Percentiles rank a stretch among this genome's conserved stretches.
Evolutionary conservation across 2,888 invertebrate genomes (phyloP).

Genomic region (Cheilosia soror): DNA sequence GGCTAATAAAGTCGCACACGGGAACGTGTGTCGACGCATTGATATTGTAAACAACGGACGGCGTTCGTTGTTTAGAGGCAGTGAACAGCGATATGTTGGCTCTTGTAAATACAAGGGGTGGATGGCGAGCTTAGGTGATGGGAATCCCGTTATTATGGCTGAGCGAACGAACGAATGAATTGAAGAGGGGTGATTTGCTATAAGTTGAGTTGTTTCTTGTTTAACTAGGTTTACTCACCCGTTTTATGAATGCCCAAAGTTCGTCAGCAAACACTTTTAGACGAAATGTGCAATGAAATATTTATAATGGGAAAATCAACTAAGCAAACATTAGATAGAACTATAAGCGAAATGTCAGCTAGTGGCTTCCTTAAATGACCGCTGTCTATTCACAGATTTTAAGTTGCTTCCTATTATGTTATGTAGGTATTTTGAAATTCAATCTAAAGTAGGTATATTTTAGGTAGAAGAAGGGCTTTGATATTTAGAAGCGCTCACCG

Average conservation of each 20-base stretch:
- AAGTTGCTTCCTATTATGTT: too few relatives aligned
- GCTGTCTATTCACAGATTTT: neutral
- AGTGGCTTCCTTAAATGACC: constrained; percentile 3
- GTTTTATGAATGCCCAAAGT: constrained; percentile 70
- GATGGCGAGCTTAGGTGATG: constrained; percentile 51
- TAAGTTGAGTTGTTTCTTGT: constrained; percentile 74
- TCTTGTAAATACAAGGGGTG: constrained; percentile 35
- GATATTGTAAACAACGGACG: constrained; percentile 71
- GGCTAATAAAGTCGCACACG: constrained; percentile 65
- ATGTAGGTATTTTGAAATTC: too few relatives aligned
- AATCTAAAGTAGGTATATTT: too few relatives aligned
- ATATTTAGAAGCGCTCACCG: too few relatives aligned
- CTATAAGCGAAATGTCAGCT: neutral
- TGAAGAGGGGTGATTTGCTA: constrained; percentile 60
- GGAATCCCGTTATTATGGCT: constrained; percentile 61
- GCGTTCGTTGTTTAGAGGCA: constrained; percentile 64
- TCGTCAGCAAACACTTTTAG: constrained; percentile 52
- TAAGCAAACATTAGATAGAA: constrained; percentile 47
- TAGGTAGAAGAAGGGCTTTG: too few relatives aligned
- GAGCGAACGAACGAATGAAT: constrained; percentile 32
- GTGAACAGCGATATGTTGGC: constrained; percentile 65
- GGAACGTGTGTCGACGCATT: constrained; percentile 66
- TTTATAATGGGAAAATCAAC: constrained; percentile 68
- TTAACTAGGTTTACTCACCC: constrained; percentile 75
- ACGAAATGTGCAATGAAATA: constrained; percentile 70